Evolutionary conservation across 2,113 vertebrate species (phyloP).

Genomic region (Nansenia antarctica): DNA sequence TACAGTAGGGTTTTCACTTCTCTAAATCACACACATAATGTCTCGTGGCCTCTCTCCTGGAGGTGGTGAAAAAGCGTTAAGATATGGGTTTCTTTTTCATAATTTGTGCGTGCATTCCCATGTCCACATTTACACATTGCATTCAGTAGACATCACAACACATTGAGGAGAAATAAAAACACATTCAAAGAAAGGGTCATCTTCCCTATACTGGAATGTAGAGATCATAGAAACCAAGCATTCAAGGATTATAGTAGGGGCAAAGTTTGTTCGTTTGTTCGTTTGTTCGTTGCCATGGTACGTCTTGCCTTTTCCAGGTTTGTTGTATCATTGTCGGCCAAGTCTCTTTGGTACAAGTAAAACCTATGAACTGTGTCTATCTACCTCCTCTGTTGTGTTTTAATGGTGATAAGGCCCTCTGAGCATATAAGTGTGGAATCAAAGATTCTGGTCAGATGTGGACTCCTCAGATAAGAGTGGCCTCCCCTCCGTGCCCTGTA

Average conservation of each 20-base stretch:
- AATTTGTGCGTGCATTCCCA: slow-evolving; percentile 66
- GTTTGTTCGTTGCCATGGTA: slow-evolving; percentile 42
- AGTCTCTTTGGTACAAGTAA: slow-evolving; percentile 64
- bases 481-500: slow-evolving; percentile 27
- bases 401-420: slow-evolving; percentile 37
- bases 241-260: slow-evolving; percentile 49
- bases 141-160: slow-evolving; percentile 69
- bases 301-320: slow-evolving; percentile 36
- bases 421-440: slow-evolving; percentile 58
- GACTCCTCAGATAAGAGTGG: slow-evolving; percentile 48
- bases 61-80: slow-evolving; percentile 49
- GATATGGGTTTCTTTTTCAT: slow-evolving; percentile 53
- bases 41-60: slow-evolving; percentile 80
- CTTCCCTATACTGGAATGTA: slow-evolving; percentile 83
- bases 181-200: slow-evolving; percentile 77
- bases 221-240: slow-evolving; percentile 78
- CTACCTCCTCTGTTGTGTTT: slow-evolving; percentile 14
- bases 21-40: slow-evolving; percentile 59
- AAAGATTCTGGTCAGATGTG: slow-evolving; percentile 50
- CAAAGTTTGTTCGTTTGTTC: slow-evolving; percentile 42
- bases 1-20: slow-evolving; percentile 57
- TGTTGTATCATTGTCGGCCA: slow-evolving; percentile 25
- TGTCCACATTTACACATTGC: slow-evolving; percentile 75
- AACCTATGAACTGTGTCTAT: slow-evolving; percentile 63
- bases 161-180: slow-evolving; percentile 64